Base-by-base conservation (phyloP, 1,140 invertebrate species). In the Phocides pigmalion region DNA sequence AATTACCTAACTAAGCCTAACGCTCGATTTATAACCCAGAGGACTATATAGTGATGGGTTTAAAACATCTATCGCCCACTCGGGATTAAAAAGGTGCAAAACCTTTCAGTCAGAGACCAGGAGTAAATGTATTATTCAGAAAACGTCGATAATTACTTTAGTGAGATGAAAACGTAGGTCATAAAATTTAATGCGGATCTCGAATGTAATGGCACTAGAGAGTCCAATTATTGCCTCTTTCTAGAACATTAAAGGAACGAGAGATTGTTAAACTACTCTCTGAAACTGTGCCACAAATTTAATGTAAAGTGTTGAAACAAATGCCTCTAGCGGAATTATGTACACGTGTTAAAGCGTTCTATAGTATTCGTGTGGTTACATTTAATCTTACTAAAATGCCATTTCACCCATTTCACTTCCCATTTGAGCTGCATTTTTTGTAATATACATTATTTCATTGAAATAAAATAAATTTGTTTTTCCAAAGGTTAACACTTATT, bases 161-260 rank as follows among this genome's bases (percentile, higher is more conserved):
- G 46, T 62, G 20, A 32, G 9, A 41, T 51, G 47, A 28, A 58
- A 44, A 58, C 39, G 53, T 42, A 14, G 39, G 22, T 11, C 19
- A 44, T 58, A 17, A 44, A 58, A 44, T 44, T 44, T 58, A 44
- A 56, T 58, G 39, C 44, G 39, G 14, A 44, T 28, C 39, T 58
- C 14, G 53, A 58, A 20, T 44, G 22, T 20, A 16, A 58, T 15
- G 11, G 39, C 22, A 16, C 53, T 44, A 32, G 53, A 58, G 51
- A 54, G 53, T 28, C 53, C 53, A 44, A 58, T 58, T 58, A 58
- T 42, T 58, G 25, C 53, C 53, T 58, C 53, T 58, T 44, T 58
- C 53, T 44, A 28, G 6, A 44, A 42, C 39, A 58, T 58, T 58
- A 44, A 58, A 15, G 3, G 5, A 44, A 58, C 20, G 53, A 58